Evolutionary conservation across 2,888 invertebrate genomes (phyloP), one percentile per base, ranked within the genome.

Genomic region (Cephus pulcher): DNA sequence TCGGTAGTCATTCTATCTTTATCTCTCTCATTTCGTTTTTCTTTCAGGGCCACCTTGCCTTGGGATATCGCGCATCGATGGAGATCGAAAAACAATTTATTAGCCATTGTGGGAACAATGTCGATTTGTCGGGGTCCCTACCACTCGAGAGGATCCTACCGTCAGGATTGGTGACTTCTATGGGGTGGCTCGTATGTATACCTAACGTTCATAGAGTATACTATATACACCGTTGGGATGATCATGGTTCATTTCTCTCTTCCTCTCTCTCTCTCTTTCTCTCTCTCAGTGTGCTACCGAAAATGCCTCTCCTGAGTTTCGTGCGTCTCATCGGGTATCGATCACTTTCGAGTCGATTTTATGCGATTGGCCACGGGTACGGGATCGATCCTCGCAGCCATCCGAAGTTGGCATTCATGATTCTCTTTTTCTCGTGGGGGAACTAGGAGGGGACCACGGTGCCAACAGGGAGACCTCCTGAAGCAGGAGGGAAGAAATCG

Each of bases 321-420:
- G 71, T 32, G 56, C 74, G 82, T 75, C 80, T 76, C 75, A 81
- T 80, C 80, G 81, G 76, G 83, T 86, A 88, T 88, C 88, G 88
- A 88, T 87, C 87, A 87, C 83, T 82, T 86, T 86, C 84, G 81
- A 84, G 85, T 85, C 86, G 84, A 88, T 88, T 88, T 88, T 83
- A 83, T 81, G 82, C 86, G 84, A 88, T 88, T 85, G 84, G 86
- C 83, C 75, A 86, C 81, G 81, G 79, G 69, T 75, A 80, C 35
- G 74, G 34, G 76, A 78, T 75, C 76, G 73, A 75, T 76, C n/a
- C n/a, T 79, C 75, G 40, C 73, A 79, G 75, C 32, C 69, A 73
- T 69, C 78, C 68, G 75, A 83, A 82, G 82, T 84, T 83, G 40
- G 82, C 80, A 85, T 87, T 87, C 88, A 87, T 87, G 87, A 82